Percentiles rank a stretch among this genome's conserved stretches.
These are phyloP conservation scores for Labrus mixtus DNA, from an alignment of 2,113 vertebrate species.

Conservation along the genomic window DNA sequence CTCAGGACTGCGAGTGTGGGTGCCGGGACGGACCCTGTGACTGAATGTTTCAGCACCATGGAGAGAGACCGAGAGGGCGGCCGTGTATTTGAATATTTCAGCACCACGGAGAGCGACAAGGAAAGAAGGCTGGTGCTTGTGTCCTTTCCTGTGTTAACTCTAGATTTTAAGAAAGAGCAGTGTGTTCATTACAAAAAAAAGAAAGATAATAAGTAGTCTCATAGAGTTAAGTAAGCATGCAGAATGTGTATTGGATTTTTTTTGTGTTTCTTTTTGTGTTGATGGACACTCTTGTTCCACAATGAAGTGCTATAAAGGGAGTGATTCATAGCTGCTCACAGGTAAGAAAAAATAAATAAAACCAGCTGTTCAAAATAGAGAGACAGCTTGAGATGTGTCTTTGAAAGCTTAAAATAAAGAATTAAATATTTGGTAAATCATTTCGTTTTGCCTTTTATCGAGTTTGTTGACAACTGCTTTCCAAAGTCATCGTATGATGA, in stretches of 20 bases:
- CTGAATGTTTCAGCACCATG: conserved; percentile 25
- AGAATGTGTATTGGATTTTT: background rate
- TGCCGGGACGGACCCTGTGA: conserved; percentile 8
- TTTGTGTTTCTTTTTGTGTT: background rate
- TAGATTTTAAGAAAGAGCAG: background rate
- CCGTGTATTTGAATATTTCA: conserved; percentile 49
- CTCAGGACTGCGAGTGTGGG: conserved; percentile 4
- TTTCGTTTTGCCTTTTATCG: background rate
- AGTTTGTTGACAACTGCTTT: background rate
- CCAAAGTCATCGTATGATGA: background rate
- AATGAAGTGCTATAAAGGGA: background rate
- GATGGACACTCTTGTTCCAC: background rate
- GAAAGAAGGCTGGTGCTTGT: background rate
- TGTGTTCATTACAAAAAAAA: background rate
- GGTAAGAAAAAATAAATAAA: background rate
- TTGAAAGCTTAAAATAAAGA: background rate
- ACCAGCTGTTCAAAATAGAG: background rate
- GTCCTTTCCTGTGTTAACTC: conserved; percentile 27
- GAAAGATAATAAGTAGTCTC: background rate
- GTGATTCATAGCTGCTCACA: background rate
- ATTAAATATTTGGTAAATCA: background rate
- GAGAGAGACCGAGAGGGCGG: background rate
- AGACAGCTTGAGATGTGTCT: background rate
- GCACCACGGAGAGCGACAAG: conserved; percentile 33
- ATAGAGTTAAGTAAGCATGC: background rate